These are phyloP conservation scores for Schlechtendalia chinensis DNA, from an alignment of 1,140 invertebrate species.

Conservation along the genomic window DNA sequence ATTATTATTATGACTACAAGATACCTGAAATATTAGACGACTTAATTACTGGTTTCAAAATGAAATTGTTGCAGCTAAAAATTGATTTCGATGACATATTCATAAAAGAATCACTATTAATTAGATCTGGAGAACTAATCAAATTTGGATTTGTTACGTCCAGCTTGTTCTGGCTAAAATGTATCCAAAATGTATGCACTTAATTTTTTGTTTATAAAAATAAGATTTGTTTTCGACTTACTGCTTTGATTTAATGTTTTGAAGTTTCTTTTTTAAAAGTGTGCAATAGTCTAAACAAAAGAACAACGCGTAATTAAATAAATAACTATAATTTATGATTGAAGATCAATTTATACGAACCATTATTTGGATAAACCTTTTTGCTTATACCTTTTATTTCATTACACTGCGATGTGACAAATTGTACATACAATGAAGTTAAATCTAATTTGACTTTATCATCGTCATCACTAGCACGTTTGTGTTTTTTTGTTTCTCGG, in stretches of 20 bases:
- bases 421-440: conserved; percentile 14
- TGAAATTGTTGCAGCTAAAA: conserved; percentile 3
- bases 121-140: too few relatives aligned
- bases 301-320: background rate
- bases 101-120: background rate
- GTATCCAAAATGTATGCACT: background rate
- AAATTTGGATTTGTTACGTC: background rate
- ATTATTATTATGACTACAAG: background rate
- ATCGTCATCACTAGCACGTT: background rate
- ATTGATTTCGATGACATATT: background rate
- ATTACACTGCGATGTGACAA: background rate
- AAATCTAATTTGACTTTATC: background rate
- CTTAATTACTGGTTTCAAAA: conserved; percentile 10
- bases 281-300: background rate
- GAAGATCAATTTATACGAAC: background rate
- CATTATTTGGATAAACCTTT: background rate
- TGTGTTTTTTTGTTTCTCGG: background rate
- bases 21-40: background rate
- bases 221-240: background rate
- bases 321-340: background rate
- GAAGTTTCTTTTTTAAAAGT: conserved; percentile 5
- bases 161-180: background rate
- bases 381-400: conserved; percentile 1
- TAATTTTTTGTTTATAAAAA: background rate
- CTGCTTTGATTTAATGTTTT: background rate